phyloP scores from a whole-genome alignment of 1,140 invertebrate genomes.

The Sycophaga agraensis region DNA sequence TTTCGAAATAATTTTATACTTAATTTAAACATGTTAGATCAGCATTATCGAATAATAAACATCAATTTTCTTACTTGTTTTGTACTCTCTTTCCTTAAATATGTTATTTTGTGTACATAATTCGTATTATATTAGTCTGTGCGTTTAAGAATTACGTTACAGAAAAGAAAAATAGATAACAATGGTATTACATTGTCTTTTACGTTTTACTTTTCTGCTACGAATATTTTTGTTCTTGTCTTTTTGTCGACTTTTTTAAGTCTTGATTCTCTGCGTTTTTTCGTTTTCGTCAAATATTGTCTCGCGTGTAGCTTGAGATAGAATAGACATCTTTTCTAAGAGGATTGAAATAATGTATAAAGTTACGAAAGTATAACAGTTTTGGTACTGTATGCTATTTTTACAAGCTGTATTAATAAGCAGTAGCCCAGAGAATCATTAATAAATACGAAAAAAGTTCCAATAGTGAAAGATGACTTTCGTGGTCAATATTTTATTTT shows the following conservation, averaged over 20 bases:
- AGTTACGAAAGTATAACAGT: conserved; percentile 48
- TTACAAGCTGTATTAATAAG: conserved; percentile 54
- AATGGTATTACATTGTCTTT: not conserved
- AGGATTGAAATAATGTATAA: conserved; percentile 39
- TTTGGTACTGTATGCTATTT: conserved; percentile 55
- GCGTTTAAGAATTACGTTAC: conserved; percentile 29
- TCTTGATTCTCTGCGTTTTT: not conserved
- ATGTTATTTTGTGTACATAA: conserved; percentile 24
- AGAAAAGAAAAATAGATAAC: conserved; percentile 16
- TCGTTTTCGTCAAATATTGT: conserved; percentile 6
- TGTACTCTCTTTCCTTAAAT: not conserved
- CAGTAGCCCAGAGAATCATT: conserved; percentile 44
- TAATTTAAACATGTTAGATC: too few relatives aligned
- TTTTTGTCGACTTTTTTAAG: not conserved
- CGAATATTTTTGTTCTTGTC: not conserved
- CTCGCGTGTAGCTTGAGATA: not conserved
- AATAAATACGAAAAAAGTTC: conserved; percentile 39
- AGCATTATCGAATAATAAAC: too few relatives aligned
- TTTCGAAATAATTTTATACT: too few relatives aligned
- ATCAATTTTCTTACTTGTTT: too few relatives aligned
- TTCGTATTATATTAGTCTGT: conserved; percentile 32
- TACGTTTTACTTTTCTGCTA: not conserved
- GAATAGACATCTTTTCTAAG: conserved; percentile 32
- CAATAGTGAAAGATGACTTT: conserved; percentile 16
- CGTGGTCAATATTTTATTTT: conserved; percentile 14